Evolutionary conservation across 2,113 vertebrate species (phyloP), one percentile per base, ranked within the genome.

Genomic region (Eptesicus fuscus): DNA sequence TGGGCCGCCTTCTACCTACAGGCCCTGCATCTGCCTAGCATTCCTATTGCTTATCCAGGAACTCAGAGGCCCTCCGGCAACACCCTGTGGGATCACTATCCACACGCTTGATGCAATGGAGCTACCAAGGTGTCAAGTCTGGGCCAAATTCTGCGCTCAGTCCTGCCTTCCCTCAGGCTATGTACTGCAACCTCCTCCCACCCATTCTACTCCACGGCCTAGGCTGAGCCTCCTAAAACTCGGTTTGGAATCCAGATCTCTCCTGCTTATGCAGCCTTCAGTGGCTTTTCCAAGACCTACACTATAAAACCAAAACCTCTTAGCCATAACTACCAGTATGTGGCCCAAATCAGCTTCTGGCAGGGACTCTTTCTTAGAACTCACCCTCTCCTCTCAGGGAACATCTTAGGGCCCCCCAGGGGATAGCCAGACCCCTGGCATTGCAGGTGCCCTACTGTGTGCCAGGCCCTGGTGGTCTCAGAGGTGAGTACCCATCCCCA

Each of bases 341-440:
- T 0, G 0, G 7, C 44, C 5, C 6, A 1, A 56, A 5, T 78
- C 17, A 25, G 23, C 23, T 23, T 10, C 69, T 7, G 1, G 18
- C 9, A n/a, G 37, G 16, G 1, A n/a, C 25, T 51, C 47, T 17
- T 85, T 69, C 47, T 67, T 5, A 7, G 56, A 74, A 30, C 47
- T 79, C 37, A 17, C 11, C 22, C 20, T 47, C 47, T 85, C 37
- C n/a, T 83, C 84, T 44, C 6, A 4, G 20, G 61, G 17, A 71
- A 22, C 28, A 59, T 5, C 37, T 35, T 51, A 53, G 32, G 18
- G 1, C 18, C 12, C n/a, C 69, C 51, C 32, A 67, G 0, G 0
- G 16, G 85, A 23, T 23, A 88, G 35, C n/a, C 88, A 74, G 1
- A 22, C 32, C 17, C 16, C 51, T 30, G 22, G 20, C 61, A 18